Evolutionary conservation across 2,888 invertebrate species (phyloP).

Genomic region (Synanthedon vespiformis): DNA sequence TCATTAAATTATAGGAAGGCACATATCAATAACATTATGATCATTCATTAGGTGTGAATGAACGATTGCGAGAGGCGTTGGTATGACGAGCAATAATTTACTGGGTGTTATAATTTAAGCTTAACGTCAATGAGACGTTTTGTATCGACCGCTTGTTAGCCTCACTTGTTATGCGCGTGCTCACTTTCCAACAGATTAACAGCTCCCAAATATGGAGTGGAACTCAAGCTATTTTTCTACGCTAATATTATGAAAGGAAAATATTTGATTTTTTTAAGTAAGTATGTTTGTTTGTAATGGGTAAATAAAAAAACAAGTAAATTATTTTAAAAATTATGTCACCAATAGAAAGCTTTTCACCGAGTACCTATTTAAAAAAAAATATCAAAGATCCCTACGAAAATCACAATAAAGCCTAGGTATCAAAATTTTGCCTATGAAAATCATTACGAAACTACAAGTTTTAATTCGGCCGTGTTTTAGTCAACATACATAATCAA

Average conservation of each 20-base stretch:
- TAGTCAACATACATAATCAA: not conserved
- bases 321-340: too few species aligned
- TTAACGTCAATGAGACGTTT: constrained; percentile 46
- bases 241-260: not conserved
- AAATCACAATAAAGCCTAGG: too few species aligned
- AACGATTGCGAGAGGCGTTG: constrained; percentile 8
- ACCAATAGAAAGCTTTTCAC: not conserved
- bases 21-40: not conserved
- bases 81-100: constrained; percentile 49
- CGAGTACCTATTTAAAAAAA: too few species aligned
- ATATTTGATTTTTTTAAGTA: too few species aligned
- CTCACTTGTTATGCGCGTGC: constrained; percentile 62
- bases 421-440: too few species aligned
- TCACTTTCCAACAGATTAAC: constrained; percentile 33
- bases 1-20: too few species aligned
- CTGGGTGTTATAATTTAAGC: constrained; percentile 52
- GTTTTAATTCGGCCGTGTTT: not conserved
- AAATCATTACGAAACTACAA: too few species aligned
- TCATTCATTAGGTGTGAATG: constrained; percentile 14
- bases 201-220: constrained; percentile 23
- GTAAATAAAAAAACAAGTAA: too few species aligned
- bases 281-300: too few species aligned
- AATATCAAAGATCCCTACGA: too few species aligned
- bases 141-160: constrained; percentile 59
- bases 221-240: constrained; percentile 5